A percentile compares a stretch with the other conserved stretches of the same genome.
Evolutionary conservation across 2,797 vertebrate genomes (phyloP).

Genomic region (Limosa lapponica): DNA sequence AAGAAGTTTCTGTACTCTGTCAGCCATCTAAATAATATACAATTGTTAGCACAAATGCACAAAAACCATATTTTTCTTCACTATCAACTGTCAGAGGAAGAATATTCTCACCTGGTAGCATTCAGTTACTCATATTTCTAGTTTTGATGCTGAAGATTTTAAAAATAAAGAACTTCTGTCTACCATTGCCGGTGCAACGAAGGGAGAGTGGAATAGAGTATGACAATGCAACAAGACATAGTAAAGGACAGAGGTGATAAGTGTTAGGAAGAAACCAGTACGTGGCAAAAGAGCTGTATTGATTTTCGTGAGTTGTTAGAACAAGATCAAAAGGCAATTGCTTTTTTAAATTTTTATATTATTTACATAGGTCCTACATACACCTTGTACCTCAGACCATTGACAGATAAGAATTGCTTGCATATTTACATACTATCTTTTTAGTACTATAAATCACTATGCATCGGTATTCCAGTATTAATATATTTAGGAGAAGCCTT

Average conservation of each 20-base stretch:
- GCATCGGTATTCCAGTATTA: background rate
- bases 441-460: background rate
- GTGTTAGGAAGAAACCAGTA: background rate
- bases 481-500: fast-evolving
- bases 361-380: background rate
- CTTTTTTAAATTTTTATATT: background rate
- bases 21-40: background rate
- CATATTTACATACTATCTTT: background rate
- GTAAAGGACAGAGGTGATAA: background rate
- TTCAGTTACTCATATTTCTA: background rate
- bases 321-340: background rate
- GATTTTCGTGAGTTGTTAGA: background rate
- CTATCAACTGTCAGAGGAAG: background rate
- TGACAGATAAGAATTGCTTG: background rate
- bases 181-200: background rate
- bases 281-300: background rate
- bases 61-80: background rate
- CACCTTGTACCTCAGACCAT: background rate
- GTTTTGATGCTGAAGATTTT: background rate
- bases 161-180: background rate
- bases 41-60: background rate
- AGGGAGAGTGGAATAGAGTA: background rate
- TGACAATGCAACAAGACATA: background rate
- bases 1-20: background rate
- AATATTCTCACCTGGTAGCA: background rate